A percentile compares a stretch with the other conserved stretches of the same genome.
These are phyloP conservation scores for Myiopsitta monachus DNA, from an alignment of 2,113 vertebrate species.

Conservation along the genomic window DNA sequence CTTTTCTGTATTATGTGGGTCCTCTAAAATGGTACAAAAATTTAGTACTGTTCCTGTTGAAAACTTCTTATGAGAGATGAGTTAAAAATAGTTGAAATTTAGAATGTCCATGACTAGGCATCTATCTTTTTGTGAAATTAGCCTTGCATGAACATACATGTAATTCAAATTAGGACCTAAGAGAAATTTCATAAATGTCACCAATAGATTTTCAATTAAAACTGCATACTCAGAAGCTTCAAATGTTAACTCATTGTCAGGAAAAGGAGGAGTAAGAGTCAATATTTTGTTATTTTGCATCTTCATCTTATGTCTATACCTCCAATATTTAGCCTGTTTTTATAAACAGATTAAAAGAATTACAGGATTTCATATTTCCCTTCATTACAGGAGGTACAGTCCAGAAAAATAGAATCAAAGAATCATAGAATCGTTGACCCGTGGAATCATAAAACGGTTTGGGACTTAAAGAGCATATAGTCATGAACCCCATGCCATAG, in stretches of 20 bases:
- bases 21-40: not conserved
- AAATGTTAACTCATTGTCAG: not conserved
- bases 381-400: not conserved
- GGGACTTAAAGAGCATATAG: not conserved
- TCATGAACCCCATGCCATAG: not conserved
- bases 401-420: not conserved
- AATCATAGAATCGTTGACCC: not conserved
- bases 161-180: not conserved
- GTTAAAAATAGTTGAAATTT: not conserved
- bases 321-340: rapidly evolving
- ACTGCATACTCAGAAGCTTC: not conserved
- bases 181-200: not conserved
- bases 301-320: not conserved
- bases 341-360: not conserved
- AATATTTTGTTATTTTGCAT: not conserved
- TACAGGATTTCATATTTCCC: not conserved
- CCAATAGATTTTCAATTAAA: not conserved
- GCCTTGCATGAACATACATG: not conserved
- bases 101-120: not conserved
- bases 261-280: rapidly evolving
- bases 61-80: not conserved
- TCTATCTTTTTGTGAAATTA: not conserved
- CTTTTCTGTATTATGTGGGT: not conserved
- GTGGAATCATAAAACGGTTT: not conserved
- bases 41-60: not conserved